A percentile compares a stretch with the other conserved stretches of the same genome.
Evolutionary conservation across 2,797 vertebrate species (phyloP).

Genomic region (Holocentrus rufus): DNA sequence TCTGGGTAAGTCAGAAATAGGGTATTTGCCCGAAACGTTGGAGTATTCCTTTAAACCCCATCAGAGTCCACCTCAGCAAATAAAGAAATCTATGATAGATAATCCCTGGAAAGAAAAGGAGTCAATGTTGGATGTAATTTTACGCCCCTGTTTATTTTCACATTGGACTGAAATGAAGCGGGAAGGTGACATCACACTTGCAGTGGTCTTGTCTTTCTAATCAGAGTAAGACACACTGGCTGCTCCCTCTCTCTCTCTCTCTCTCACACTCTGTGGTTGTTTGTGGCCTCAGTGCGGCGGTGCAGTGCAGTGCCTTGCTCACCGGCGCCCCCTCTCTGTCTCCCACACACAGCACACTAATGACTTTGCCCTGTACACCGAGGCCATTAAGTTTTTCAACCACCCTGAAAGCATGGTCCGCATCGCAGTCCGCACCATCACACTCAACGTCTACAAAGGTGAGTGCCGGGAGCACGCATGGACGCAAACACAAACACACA

Average conservation of each 20-base stretch:
- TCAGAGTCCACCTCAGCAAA: too few relatives aligned
- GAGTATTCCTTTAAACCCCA: too few relatives aligned
- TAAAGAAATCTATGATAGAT: too few relatives aligned
- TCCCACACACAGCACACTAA: conserved; percentile 95
- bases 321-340: conserved; percentile 73
- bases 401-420: conserved; percentile 99
- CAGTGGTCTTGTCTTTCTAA: too few relatives aligned
- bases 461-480: conserved; percentile 65
- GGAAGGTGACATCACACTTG: too few relatives aligned
- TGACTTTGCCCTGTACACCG: conserved; percentile 99
- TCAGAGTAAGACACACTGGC: background rate
- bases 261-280: conserved; percentile 61
- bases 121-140: too few relatives aligned
- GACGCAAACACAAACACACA: conserved; percentile 15
- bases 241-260: conserved; percentile 46
- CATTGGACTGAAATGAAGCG: too few relatives aligned
- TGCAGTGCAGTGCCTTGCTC: conserved; percentile 55
- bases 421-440: conserved; percentile 98
- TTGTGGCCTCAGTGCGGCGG: conserved; percentile 24
- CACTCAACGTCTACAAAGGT: conserved; percentile 99
- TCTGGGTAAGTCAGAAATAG: too few relatives aligned
- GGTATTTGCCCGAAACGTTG: too few relatives aligned
- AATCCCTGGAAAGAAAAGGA: too few relatives aligned
- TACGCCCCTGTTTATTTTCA: too few relatives aligned
- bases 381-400: conserved; percentile 99